Conservation (phyloP, 64 coral and sea anemone species). For the Montipora cactus region DNA sequence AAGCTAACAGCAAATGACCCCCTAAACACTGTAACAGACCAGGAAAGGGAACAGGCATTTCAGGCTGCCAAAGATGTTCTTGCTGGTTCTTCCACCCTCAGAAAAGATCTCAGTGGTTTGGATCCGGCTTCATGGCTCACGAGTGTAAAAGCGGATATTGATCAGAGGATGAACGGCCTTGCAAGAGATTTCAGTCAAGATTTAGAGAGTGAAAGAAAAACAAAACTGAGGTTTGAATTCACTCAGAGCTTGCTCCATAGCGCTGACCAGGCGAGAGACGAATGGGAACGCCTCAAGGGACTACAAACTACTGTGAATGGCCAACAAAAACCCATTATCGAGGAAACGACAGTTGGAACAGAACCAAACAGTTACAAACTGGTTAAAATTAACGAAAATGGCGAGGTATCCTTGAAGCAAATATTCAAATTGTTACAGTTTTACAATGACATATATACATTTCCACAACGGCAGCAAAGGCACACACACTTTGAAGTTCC, state of each 20-base stretch:
- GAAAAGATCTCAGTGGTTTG: not conserved
- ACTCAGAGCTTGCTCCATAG: slow-evolving; percentile 37
- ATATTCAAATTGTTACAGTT: slow-evolving; percentile 43
- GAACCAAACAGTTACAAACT: not conserved
- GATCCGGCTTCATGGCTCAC: not conserved
- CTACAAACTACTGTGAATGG: not conserved
- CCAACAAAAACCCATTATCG: slow-evolving; percentile 7
- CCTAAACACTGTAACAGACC: no score
- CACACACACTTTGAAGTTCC: slow-evolving; percentile 50
- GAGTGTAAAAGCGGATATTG: not conserved
- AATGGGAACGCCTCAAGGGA: slow-evolving; percentile 14
- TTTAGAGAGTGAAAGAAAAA: not conserved
- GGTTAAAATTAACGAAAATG: slow-evolving; percentile 47
- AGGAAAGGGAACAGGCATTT: slow-evolving; percentile 6
- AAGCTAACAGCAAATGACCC: not conserved
- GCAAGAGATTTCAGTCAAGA: not conserved
- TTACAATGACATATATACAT: slow-evolving; percentile 33
- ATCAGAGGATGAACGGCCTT: not conserved
- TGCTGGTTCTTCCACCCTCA: not conserved
- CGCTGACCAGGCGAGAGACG: not conserved
- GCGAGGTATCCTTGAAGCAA: slow-evolving; percentile 15
- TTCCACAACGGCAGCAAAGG: not conserved
- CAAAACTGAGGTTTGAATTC: slow-evolving; percentile 35
- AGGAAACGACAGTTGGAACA: not conserved
- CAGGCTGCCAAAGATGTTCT: not conserved